phyloP scores from a whole-genome alignment of 1,140 invertebrate genomes.

The Sitobion miscanthi region DNA sequence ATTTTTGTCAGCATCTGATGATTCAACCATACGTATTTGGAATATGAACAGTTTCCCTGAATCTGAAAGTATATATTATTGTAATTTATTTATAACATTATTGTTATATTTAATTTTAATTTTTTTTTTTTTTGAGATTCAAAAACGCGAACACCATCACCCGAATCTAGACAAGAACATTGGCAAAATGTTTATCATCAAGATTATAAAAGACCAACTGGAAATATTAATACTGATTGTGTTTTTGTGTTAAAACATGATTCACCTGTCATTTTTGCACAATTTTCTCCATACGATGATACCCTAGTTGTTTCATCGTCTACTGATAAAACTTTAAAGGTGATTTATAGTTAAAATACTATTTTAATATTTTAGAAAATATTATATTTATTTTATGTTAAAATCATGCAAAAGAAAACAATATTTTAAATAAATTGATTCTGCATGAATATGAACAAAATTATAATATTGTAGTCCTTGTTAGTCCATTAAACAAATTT shows the following conservation, averaged over 20 bases:
- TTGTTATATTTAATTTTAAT: neutral
- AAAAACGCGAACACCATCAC: slow-evolving; percentile 41
- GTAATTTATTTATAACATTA: neutral
- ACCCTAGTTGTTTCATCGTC: slow-evolving; percentile 25
- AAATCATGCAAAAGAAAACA: too few species aligned
- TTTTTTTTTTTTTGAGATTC: slow-evolving; percentile 1
- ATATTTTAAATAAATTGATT: too few species aligned
- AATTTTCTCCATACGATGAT: slow-evolving; percentile 38
- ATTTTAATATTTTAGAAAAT: neutral
- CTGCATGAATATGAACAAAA: too few species aligned
- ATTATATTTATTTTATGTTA: neutral
- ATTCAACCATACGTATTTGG: slow-evolving; percentile 97
- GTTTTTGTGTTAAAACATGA: neutral
- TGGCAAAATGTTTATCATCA: slow-evolving; percentile 33
- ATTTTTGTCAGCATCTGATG: slow-evolving; percentile 98
- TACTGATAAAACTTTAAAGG: slow-evolving; percentile 48
- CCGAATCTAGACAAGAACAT: slow-evolving; percentile 38
- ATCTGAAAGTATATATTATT: slow-evolving; percentile 59
- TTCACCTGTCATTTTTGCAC: slow-evolving; percentile 42
- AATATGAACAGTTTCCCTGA: slow-evolving; percentile 97
- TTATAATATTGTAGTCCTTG: too few species aligned
- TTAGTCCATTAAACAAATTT: too few species aligned
- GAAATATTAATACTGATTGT: slow-evolving; percentile 35
- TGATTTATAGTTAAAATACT: neutral
- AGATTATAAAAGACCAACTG: neutral